phyloP scores from a whole-genome alignment of 1,140 invertebrate species.

The Steinernema khuongi region DNA sequence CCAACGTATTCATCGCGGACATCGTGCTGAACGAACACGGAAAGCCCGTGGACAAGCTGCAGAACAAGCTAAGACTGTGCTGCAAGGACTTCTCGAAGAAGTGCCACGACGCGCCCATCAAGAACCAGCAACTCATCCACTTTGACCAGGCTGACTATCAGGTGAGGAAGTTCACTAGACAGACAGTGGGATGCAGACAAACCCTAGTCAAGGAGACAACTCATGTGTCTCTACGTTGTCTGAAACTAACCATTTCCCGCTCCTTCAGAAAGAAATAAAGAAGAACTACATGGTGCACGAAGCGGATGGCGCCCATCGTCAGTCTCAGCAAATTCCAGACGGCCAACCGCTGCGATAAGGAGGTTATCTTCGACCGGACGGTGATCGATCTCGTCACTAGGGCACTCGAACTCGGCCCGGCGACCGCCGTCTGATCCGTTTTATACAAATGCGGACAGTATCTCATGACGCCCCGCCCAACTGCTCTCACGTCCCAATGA shows the following conservation, averaged over 20 bases:
- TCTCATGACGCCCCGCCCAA: too few relatives aligned
- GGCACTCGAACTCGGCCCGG: conserved; percentile 22
- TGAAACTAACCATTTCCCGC: neutral
- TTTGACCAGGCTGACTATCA: conserved; percentile 61
- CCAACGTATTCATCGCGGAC: conserved; percentile 47
- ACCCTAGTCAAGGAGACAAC: neutral
- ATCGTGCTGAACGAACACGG: conserved; percentile 44
- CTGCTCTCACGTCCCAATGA: too few relatives aligned
- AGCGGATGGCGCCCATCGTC: conserved; percentile 39
- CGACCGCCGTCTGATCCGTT: conserved; percentile 27
- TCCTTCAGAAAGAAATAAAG: conserved; percentile 48
- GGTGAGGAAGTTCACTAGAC: conserved; percentile 23
- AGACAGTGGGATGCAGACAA: neutral
- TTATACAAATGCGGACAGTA: conserved; percentile 45
- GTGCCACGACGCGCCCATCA: conserved; percentile 83
- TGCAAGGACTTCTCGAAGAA: conserved; percentile 96
- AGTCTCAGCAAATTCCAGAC: conserved; percentile 16
- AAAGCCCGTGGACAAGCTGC: conserved; percentile 45
- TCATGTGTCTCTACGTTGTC: neutral
- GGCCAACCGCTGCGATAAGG: neutral
- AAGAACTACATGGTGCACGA: conserved; percentile 50
- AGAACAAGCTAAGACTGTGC: conserved; percentile 84
- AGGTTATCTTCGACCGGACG: neutral
- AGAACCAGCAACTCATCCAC: conserved; percentile 85
- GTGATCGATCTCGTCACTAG: neutral